Conservation (phyloP, 2,797 vertebrate genomes). For the Diglossa cyanea region DNA sequence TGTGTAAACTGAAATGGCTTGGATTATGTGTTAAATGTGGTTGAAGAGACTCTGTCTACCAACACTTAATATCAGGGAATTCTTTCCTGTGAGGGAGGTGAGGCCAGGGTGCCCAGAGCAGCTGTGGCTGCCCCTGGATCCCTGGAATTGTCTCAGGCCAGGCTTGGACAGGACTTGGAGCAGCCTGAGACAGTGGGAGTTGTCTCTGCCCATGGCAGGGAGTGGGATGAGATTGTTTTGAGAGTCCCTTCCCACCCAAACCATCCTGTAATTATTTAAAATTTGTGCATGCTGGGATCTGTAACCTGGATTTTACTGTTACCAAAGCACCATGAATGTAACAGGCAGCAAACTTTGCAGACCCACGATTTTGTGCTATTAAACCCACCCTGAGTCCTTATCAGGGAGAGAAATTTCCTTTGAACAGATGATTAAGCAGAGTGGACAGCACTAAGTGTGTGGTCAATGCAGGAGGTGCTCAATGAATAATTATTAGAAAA, state of each 20-base stretch:
- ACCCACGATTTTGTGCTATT: not conserved
- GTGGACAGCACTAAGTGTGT: conserved; percentile 35
- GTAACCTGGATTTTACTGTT: not conserved
- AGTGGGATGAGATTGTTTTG: fast-evolving
- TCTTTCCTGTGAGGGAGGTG: fast-evolving
- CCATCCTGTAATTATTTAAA: too few species aligned
- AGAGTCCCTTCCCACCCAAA: not conserved
- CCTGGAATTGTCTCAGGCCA: not conserved
- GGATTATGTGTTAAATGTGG: not conserved
- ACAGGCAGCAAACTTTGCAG: not conserved
- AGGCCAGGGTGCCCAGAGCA: not conserved
- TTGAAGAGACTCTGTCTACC: not conserved
- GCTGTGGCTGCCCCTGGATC: not conserved
- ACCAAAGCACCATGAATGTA: not conserved
- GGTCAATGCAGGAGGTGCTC: conserved; percentile 53
- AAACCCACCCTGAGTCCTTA: not conserved
- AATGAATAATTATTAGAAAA: conserved; percentile 65
- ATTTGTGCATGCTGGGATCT: not conserved
- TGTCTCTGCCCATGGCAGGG: not conserved
- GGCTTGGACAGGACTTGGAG: fast-evolving
- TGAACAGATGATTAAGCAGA: conserved; percentile 32
- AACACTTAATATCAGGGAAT: not conserved
- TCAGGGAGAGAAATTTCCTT: not conserved
- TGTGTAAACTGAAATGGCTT: not conserved
- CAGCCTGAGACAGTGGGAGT: fast-evolving